Evolutionary conservation across 2,797 vertebrate species (phyloP).

Genomic region (Pipistrellus pipistrellus): DNA sequence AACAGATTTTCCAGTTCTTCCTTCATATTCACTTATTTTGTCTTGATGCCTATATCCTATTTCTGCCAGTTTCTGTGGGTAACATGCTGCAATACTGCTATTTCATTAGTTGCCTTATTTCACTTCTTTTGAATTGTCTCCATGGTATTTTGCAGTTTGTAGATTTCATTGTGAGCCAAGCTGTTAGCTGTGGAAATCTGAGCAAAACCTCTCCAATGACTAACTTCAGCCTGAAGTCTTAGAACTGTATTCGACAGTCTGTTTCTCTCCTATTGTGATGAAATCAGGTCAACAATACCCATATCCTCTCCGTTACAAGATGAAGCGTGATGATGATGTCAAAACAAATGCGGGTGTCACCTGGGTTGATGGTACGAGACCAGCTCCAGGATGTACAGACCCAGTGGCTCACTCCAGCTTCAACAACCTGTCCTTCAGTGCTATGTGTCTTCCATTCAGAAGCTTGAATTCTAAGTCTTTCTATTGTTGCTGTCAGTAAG

Average conservation of each 20-base stretch:
- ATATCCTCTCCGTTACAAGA: slow-evolving; percentile 92
- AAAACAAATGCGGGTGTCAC: slow-evolving; percentile 87
- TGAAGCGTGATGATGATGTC: slow-evolving; percentile 84
- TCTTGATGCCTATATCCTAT: slow-evolving; percentile 89
- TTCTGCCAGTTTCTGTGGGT: slow-evolving; percentile 92
- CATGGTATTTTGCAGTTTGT: slow-evolving; percentile 91
- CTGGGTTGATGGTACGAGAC: slow-evolving; percentile 80
- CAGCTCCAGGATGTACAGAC: slow-evolving; percentile 52
- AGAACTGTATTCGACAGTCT: slow-evolving; percentile 91
- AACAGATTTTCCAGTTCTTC: slow-evolving; percentile 94
- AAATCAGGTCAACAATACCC: slow-evolving; percentile 93
- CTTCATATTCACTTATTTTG: slow-evolving; percentile 94
- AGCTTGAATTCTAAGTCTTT: slow-evolving; percentile 94
- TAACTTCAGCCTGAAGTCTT: slow-evolving; percentile 91
- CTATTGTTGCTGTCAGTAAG: background rate
- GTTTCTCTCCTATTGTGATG: slow-evolving; percentile 91
- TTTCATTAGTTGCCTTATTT: slow-evolving; percentile 93
- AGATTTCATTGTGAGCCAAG: slow-evolving; percentile 91
- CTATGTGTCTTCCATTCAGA: slow-evolving; percentile 93
- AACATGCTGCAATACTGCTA: slow-evolving; percentile 92
- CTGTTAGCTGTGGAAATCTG: slow-evolving; percentile 89
- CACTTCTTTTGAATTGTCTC: slow-evolving; percentile 92
- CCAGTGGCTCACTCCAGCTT: slow-evolving; percentile 86
- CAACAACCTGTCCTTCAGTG: slow-evolving; percentile 92
- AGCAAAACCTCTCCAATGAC: slow-evolving; percentile 92